A percentile compares a stretch with the other conserved stretches of the same genome.
Evolutionary conservation across 2,888 invertebrate genomes (phyloP).

Genomic region (Sinopyrophorus schimmeli): DNA sequence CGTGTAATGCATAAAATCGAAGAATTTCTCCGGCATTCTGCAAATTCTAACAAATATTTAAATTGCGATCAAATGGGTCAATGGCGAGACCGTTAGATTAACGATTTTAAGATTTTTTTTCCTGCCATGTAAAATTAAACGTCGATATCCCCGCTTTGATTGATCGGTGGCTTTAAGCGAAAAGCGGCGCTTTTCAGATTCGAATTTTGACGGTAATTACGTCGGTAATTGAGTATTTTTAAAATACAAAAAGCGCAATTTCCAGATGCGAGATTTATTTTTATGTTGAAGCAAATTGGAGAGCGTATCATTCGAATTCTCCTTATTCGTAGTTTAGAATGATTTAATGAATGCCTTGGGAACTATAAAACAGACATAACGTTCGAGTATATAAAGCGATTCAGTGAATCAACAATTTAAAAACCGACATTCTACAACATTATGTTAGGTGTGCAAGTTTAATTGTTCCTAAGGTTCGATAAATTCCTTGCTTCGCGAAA

Average conservation of each 20-base stretch:
- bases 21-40: background rate
- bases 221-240: slow-evolving; percentile 4
- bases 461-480: too few relatives aligned
- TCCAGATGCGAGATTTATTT: slow-evolving; percentile 6
- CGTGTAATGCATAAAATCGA: background rate
- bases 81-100: slow-evolving; percentile 11
- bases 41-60: slow-evolving; percentile 14
- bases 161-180: slow-evolving; percentile 11
- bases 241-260: background rate
- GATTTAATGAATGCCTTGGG: slow-evolving; percentile 8
- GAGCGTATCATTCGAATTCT: slow-evolving; percentile 6
- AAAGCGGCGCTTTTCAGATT: slow-evolving; percentile 1
- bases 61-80: slow-evolving; percentile 14
- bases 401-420: slow-evolving; percentile 2
- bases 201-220: slow-evolving; percentile 11
- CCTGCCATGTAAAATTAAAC: slow-evolving; percentile 5
- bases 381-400: slow-evolving; percentile 3
- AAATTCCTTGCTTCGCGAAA: too few relatives aligned
- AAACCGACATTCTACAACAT: slow-evolving; percentile 2
- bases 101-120: slow-evolving; percentile 10
- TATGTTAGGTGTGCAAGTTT: background rate
- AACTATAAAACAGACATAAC: slow-evolving; percentile 9
- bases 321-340: slow-evolving; percentile 3
- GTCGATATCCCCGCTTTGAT: slow-evolving; percentile 2
- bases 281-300: slow-evolving; percentile 6